Base-by-base conservation (phyloP, 2,797 vertebrate species). In the Argya squamiceps region DNA sequence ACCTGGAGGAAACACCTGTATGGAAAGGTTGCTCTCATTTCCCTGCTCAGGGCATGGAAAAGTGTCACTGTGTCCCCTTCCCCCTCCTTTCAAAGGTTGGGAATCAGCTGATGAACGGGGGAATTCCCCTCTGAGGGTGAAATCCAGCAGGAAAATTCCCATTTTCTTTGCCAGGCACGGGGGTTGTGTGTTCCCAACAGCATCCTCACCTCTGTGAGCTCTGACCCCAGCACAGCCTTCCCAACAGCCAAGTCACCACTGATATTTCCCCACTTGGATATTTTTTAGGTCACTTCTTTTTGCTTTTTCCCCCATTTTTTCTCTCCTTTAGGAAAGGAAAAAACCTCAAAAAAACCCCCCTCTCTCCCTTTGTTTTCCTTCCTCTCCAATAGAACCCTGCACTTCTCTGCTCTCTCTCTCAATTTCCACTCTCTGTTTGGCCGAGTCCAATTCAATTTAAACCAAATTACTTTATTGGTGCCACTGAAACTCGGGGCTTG, bases 381-480 rank as follows among this genome's bases (percentile, higher is more conserved):
- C 9, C 26, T 16, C 44, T 17, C 20, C 34, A 36, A 2, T 0
- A 58, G 21, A 70, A 64, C 6, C 58, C 20, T 14, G 10, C 26
- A 10, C 12, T 86, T 58, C 12, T 13, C 50, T 56, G 55, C 13
- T 44, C 50, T 24, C 34, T 58, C 36, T 56, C 85, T 74, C 67
- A 11, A 82, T 94, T 94, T 84, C 69, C 69, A 79, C 74, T 84
- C 68, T 29, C 41, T 50, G n/a, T 92, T 92, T 76, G 68, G 69
- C 62, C 3, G 41, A 94, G 76, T 95, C 96, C 94, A 94, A 77
- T 90, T 94, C 96, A 87, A 96, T 95, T 96, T 95, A 92, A 68
- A 76, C 89, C 89, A 93, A 97, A 97, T 96, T 88, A 88, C 84
- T 97, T 96, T 93, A 96, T 87, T 86, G 93, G 95, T 97, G 94